Base-by-base conservation (phyloP, 2,113 vertebrate species). In the Glareola pratincola region DNA sequence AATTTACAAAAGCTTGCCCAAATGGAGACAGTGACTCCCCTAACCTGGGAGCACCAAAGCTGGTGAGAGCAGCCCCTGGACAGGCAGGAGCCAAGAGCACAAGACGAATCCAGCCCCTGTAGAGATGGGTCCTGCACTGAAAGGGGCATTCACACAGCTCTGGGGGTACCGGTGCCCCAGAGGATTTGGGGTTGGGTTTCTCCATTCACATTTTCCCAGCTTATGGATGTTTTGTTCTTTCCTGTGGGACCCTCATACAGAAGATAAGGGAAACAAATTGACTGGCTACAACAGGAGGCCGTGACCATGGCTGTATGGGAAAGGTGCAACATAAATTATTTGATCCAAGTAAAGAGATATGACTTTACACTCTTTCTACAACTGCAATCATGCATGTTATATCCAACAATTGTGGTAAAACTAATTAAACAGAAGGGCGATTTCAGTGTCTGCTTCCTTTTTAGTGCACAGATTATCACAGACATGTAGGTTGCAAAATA, bases 21-120 rank as follows among this genome's bases (percentile, higher is more conserved):
- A 85, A 68, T 10, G 17, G 57, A 59, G n/a, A 13, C 13, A 23
- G 59, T 57, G 62, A 60, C 27, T 56, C 4, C 36, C 43, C 37
- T 68, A 37, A 50, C 4, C 43, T 37, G 63, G 50, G n/a, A 39
- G 7, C 21, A 48, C 19, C 0, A 0, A 80, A 77, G 0, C 1
- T 6, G 10, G 4, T 34, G 30, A 89, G 19, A 77, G 50, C 26
- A 82, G n/a, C 2, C 9, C 20, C 8, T 9, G 1, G 2, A 53
- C 15, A 85, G 50, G 19, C 37, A 83, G 78, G 48, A 85, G 17
- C 17, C 5, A 2, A 79, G 62, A 56, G 22, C 14, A 7, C 8
- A 6, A n/a, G 43, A 10, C 9, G 21, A 66, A 51, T n/a, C 23
- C 19, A 2, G 8, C 5, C 7, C 20, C 30, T 64, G 7, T 20